Evolutionary conservation across 2,888 invertebrate species (phyloP).

Genomic region (Stenoptilia bipunctidactyla): DNA sequence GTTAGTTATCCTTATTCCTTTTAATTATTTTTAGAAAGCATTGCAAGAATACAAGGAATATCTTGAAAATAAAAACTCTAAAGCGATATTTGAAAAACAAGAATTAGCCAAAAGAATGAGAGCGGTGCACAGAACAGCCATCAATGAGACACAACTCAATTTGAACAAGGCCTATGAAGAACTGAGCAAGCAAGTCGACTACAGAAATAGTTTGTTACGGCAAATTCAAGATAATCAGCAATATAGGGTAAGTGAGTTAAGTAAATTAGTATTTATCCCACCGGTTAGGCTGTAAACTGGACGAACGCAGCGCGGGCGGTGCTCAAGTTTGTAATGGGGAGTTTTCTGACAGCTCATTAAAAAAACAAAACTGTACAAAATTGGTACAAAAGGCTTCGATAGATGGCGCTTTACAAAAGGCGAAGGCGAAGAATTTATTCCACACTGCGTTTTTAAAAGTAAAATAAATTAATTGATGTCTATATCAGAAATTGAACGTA

Average conservation of each 20-base stretch:
- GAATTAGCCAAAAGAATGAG: neutral
- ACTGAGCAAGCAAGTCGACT: constrained; percentile 38
- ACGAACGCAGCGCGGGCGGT: too few relatives aligned
- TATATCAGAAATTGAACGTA: too few relatives aligned
- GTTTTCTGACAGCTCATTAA: too few relatives aligned
- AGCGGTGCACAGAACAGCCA: constrained; percentile 19
- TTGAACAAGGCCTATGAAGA: constrained; percentile 39
- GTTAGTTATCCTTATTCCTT: neutral
- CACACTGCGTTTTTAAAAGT: too few relatives aligned
- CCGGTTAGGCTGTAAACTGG: too few relatives aligned
- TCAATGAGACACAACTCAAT: constrained; percentile 32
- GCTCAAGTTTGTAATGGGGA: too few relatives aligned
- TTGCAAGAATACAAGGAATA: neutral
- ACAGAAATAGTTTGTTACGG: constrained; percentile 32
- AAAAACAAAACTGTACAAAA: too few relatives aligned
- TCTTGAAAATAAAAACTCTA: neutral
- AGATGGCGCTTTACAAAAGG: too few relatives aligned
- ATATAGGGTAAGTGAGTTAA: constrained; percentile 28
- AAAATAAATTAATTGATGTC: too few relatives aligned
- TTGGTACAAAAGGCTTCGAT: too few relatives aligned
- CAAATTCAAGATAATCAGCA: constrained; percentile 46
- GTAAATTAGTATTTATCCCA: too few relatives aligned
- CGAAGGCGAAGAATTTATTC: too few relatives aligned
- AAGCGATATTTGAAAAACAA: neutral
- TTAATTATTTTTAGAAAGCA: neutral